A percentile compares a stretch with the other conserved stretches of the same genome.
Conservation (phyloP, 2,113 vertebrate species). For the Globicephala melas region DNA sequence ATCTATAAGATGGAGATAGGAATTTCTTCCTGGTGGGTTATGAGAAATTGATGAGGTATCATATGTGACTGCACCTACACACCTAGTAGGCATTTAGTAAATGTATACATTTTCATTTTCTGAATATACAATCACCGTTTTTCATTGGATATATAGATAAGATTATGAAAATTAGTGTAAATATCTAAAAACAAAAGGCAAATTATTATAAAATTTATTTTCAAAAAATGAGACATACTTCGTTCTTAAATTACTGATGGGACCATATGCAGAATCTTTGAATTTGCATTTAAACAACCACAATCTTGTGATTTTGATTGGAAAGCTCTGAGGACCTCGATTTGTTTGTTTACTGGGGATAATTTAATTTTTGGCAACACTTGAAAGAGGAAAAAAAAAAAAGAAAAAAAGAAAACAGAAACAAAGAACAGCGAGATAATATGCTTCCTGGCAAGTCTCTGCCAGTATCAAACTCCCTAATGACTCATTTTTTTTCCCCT, state of each 20-base stretch:
- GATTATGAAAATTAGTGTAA: background rate
- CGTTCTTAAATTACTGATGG: background rate
- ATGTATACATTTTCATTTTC: background rate
- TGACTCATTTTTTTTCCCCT: background rate
- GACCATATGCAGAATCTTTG: background rate
- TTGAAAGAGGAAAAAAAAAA: background rate
- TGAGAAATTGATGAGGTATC: background rate
- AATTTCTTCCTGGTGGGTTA: background rate
- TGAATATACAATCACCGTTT: background rate
- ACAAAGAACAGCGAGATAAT: background rate
- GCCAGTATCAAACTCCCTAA: background rate
- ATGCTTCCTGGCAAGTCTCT: background rate
- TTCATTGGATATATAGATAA: background rate
- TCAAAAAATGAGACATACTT: background rate
- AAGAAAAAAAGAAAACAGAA: background rate
- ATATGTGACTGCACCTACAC: background rate
- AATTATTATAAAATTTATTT: background rate
- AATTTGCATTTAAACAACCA: slow-evolving; percentile 14
- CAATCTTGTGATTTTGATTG: background rate
- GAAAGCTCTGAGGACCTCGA: background rate
- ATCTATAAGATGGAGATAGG: background rate
- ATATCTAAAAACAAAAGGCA: background rate
- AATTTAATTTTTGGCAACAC: slow-evolving; percentile 15
- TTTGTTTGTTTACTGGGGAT: background rate
- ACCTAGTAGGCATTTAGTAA: background rate